phyloP scores from a whole-genome alignment of 2,797 vertebrate genomes.

The Tadarida brasiliensis region DNA sequence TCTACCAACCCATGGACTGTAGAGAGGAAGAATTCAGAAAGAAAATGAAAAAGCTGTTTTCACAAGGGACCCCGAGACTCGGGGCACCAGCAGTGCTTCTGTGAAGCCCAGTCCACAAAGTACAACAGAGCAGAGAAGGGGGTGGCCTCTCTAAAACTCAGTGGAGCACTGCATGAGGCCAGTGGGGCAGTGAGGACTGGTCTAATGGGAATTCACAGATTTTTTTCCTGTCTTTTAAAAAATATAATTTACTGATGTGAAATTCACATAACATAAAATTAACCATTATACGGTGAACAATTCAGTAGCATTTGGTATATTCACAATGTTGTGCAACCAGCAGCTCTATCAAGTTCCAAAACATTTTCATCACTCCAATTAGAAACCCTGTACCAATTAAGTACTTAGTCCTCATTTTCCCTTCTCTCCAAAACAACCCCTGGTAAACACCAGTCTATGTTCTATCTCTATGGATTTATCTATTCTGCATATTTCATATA shows the following conservation, averaged over 20 bases:
- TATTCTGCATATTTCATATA: not conserved
- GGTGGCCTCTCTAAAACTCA: not conserved
- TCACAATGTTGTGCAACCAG: not conserved
- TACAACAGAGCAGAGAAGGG: not conserved
- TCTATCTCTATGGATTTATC: not conserved
- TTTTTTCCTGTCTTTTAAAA: not conserved
- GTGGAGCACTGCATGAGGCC: not conserved
- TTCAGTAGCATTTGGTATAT: not conserved
- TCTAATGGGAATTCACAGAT: not conserved
- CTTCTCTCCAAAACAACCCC: not conserved
- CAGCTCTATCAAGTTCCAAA: not conserved
- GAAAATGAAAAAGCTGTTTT: not conserved
- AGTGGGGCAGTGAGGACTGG: not conserved
- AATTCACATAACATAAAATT: constrained; percentile 43
- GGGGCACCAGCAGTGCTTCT: not conserved
- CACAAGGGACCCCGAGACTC: not conserved
- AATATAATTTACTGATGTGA: not conserved
- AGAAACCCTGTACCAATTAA: not conserved
- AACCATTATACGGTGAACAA: constrained; percentile 24
- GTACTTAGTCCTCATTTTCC: not conserved
- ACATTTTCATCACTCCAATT: not conserved
- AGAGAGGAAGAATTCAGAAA: not conserved
- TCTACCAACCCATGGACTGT: not conserved
- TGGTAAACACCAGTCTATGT: not conserved
- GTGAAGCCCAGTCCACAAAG: not conserved